Base-by-base conservation (phyloP, 2,888 invertebrate species). In the Napeogenes inachia region DNA sequence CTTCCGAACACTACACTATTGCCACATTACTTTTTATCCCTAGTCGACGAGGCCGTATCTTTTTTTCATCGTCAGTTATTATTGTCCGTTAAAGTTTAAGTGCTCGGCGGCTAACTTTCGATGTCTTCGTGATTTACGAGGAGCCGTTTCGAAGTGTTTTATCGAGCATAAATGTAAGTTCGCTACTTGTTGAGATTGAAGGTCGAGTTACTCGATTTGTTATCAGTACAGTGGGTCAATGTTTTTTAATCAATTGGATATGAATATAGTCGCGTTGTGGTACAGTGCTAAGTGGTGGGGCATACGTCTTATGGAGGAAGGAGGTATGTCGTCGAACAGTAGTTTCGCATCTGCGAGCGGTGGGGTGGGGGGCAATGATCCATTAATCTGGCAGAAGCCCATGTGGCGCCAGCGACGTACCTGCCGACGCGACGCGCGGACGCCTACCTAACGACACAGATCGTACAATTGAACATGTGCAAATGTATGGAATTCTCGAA, bases 301-400 rank as follows among this genome's bases (percentile, higher is more conserved):
- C 72, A 81, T 85, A 84, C 85, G 85, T 85, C 80, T 82, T 75
- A 71, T 71, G 76, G 70, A 80, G 83, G 82, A 84, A 85, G 81
- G 77, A 80, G 80, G 77, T 78, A 76, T 80, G 83, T 84, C 82
- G 83, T 82, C 78, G 82, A 85, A 84, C 85, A 85, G 86, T 86
- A 86, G 85, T 85, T 84, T 83, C 82, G 79, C 82, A 82, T 85
- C 82, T 81, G 78, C 75, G 80, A 74, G 80, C 74, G 79, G 76
- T 73, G 76, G 73, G 78, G 79, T 85, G 89, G 92, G 92, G 93
- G 93, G 94, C 94, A 94, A 93, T 93, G 94, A 94, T 94, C 94
- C 94, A 94, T 94, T 94, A 94, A 94, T 94, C 94, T 93, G 92
- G 92, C 92, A 92, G 93, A 93, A 94, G 94, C 94, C 94, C 94